These are phyloP conservation scores for Agrochola lychnidis DNA, from an alignment of 2,888 invertebrate species.

Conservation along the genomic window DNA sequence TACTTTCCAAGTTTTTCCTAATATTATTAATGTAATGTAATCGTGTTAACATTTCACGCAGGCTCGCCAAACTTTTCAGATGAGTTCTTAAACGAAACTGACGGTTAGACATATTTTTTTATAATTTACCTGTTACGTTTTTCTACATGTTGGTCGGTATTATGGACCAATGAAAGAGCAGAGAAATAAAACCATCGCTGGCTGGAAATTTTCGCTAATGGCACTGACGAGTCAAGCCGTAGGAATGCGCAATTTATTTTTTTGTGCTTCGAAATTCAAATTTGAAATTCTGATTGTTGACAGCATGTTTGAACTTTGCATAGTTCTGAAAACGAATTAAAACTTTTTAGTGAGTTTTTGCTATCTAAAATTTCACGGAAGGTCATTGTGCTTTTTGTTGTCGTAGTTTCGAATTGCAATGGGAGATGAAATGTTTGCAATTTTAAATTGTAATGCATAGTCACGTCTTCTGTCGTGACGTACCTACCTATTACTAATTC, in stretches of 20 bases:
- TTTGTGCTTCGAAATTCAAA: constrained; percentile 2
- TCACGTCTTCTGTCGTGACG: not conserved
- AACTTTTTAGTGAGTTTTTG: constrained; percentile 17
- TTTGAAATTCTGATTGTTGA: constrained; percentile 21
- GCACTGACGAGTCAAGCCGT: not conserved
- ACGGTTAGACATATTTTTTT: constrained; percentile 1
- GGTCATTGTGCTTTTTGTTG: not conserved
- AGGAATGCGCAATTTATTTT: not conserved
- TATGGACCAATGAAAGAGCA: not conserved
- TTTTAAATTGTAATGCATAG: constrained; percentile 10
- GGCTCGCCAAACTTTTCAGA: constrained; percentile 18
- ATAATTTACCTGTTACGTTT: constrained; percentile 19
- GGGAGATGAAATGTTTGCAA: not conserved
- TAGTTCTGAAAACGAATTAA: constrained; percentile 26
- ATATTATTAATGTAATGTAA: constrained; percentile 26
- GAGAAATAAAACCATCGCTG: not conserved
- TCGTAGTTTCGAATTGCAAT: constrained; percentile 3
- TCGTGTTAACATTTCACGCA: constrained; percentile 22
- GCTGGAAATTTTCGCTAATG: not conserved
- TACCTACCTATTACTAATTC: not conserved
- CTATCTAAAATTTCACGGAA: not conserved
- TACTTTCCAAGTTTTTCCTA: constrained; percentile 19
- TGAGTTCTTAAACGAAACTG: constrained; percentile 20
- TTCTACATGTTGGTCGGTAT: constrained; percentile 2
- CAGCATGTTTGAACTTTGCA: constrained; percentile 8